phyloP scores from a whole-genome alignment of 2,113 vertebrate species.

The Galeopterus variegatus region DNA sequence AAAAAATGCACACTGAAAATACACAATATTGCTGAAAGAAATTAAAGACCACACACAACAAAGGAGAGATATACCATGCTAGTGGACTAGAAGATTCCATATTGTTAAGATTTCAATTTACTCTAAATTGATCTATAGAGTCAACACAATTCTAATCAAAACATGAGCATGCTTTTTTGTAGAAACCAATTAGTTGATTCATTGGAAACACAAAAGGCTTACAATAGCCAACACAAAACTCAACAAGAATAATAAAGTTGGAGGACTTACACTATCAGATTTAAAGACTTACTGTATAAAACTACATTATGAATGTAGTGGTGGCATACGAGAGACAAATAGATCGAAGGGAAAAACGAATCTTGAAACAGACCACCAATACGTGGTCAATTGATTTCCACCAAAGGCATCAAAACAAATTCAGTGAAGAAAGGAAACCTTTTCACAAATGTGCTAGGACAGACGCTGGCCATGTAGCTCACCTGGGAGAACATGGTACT shows the following conservation, averaged over 20 bases:
- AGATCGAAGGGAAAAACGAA: background rate
- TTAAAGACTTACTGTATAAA: constrained; percentile 22
- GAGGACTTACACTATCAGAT: background rate
- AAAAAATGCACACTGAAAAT: background rate
- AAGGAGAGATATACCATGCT: background rate
- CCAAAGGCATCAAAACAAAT: background rate
- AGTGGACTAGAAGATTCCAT: background rate
- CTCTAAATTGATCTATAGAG: background rate
- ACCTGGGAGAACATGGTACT: too few relatives aligned
- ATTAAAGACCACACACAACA: constrained; percentile 27
- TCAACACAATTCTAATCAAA: constrained; percentile 39
- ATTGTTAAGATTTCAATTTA: background rate
- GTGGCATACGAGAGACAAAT: background rate
- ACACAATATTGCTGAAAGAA: constrained; percentile 48
- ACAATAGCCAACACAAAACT: background rate
- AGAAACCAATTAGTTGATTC: background rate
- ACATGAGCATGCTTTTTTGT: background rate
- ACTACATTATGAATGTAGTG: background rate
- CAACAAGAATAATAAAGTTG: background rate
- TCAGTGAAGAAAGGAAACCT: background rate
- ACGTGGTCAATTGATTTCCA: background rate
- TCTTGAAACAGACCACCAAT: background rate
- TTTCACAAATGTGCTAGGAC: constrained; percentile 4
- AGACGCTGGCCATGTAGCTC: background rate
- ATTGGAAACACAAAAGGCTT: background rate